Evolutionary conservation across 37 sponge, comb jelly and placozoan genomes (phyloP).

Genomic region (Aphrocallistes beatrix): DNA sequence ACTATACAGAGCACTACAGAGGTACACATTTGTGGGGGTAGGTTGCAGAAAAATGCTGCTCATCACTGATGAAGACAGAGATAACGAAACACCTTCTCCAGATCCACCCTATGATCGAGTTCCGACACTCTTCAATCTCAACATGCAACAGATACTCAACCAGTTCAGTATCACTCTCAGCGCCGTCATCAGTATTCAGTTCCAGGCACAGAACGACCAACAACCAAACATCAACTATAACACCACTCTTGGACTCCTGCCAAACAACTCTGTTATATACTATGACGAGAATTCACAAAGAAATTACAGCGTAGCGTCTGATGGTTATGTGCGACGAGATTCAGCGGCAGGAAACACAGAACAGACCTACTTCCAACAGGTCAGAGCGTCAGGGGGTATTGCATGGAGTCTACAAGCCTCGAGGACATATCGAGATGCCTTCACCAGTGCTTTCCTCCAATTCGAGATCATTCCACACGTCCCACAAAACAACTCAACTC

Average conservation of each 20-base stretch:
- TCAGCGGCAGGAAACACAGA: conserved; percentile 9
- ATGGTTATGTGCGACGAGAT: not conserved
- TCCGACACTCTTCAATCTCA: not conserved
- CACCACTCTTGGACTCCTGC: not conserved
- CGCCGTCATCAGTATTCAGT: not conserved
- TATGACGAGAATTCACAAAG: not conserved
- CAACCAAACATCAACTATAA: conserved; percentile 20
- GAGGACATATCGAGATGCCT: not conserved
- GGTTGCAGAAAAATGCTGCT: not conserved
- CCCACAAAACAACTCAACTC: not conserved
- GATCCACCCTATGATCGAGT: not conserved
- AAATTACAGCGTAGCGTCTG: not conserved
- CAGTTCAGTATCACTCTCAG: conserved; percentile 26
- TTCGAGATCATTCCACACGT: not conserved
- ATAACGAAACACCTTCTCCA: conserved; percentile 11
- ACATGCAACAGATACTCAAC: conserved; percentile 2
- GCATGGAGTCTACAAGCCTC: conserved; percentile 8
- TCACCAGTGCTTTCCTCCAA: not conserved
- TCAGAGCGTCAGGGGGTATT: not conserved
- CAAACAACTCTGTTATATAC: not conserved
- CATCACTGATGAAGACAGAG: conserved; percentile 10
- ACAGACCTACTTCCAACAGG: not conserved
- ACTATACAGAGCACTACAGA: conserved; percentile 6
- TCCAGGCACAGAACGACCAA: not conserved
- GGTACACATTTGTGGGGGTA: not conserved